A percentile compares a stretch with the other conserved stretches of the same genome.
phyloP scores from a whole-genome alignment of 2,888 invertebrate species.

The Melikaiella ostensackeni region DNA sequence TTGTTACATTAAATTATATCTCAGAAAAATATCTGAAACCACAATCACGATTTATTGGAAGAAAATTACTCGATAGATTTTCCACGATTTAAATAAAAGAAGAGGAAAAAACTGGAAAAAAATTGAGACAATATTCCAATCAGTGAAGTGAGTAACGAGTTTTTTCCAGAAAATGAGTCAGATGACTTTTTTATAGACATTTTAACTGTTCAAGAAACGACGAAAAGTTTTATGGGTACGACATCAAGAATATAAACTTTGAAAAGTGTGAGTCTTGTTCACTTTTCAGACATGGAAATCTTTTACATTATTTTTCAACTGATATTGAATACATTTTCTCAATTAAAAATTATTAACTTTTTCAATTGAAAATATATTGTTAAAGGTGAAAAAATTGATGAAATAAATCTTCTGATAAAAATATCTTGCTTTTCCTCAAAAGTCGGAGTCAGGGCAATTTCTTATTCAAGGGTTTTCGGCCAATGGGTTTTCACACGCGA shows the following conservation, averaged over 20 bases:
- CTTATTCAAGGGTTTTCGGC: constrained; percentile 34
- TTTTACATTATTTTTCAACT: neutral
- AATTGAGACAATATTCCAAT: neutral
- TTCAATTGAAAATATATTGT: neutral
- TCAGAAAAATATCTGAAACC: no score
- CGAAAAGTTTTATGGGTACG: neutral
- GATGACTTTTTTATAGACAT: neutral
- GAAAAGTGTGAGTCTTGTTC: neutral
- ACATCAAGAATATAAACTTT: neutral
- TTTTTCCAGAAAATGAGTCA: neutral
- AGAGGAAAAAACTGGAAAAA: neutral
- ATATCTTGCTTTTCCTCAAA: neutral
- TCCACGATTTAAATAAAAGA: neutral
- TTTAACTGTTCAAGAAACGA: neutral
- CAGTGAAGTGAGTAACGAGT: neutral
- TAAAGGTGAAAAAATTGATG: neutral
- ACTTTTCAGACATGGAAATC: neutral
- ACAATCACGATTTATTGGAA: neutral
- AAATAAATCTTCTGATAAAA: constrained; percentile 21
- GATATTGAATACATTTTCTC: neutral
- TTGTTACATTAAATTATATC: neutral
- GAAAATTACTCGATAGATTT: neutral
- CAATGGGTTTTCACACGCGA: constrained; percentile 38
- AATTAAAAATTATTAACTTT: neutral
- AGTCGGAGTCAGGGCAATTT: constrained; percentile 7